Evolutionary conservation across 1,140 invertebrate genomes (phyloP).

Genomic region (Muscidifurax raptorellus): DNA sequence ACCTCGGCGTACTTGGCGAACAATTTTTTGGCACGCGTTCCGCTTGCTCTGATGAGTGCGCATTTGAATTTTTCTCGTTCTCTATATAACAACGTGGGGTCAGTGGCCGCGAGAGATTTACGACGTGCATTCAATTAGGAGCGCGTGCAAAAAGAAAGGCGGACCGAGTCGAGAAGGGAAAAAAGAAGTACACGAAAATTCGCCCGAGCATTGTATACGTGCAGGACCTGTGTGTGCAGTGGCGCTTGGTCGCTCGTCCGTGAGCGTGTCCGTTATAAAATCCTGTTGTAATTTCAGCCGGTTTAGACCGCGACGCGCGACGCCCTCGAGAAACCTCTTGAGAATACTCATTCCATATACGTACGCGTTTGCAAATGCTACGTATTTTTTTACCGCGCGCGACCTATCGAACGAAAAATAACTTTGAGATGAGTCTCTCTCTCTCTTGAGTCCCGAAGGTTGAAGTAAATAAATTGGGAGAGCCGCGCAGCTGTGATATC

Average conservation of each 20-base stretch:
- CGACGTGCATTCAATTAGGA: constrained; percentile 15
- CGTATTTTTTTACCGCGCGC: no score
- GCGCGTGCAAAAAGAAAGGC: neutral
- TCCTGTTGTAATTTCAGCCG: neutral
- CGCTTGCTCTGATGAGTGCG: neutral
- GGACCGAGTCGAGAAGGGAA: neutral
- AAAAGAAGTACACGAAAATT: constrained; percentile 14
- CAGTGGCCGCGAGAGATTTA: constrained; percentile 9
- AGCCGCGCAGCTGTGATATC: neutral
- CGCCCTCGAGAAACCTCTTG: neutral
- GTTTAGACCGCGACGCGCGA: neutral
- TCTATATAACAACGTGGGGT: neutral
- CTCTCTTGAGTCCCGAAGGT: neutral
- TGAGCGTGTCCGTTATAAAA: constrained; percentile 10
- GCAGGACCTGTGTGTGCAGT: neutral
- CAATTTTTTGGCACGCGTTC: neutral
- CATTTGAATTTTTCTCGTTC: neutral
- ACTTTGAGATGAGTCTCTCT: no score
- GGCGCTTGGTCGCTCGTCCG: constrained; percentile 12
- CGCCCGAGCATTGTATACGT: neutral
- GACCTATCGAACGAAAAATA: neutral
- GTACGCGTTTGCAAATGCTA: no score
- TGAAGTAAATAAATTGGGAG: neutral
- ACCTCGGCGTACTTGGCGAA: no score
- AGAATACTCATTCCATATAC: no score